phyloP scores from a whole-genome alignment of 2,888 invertebrate genomes.

The Buathra laborator region DNA sequence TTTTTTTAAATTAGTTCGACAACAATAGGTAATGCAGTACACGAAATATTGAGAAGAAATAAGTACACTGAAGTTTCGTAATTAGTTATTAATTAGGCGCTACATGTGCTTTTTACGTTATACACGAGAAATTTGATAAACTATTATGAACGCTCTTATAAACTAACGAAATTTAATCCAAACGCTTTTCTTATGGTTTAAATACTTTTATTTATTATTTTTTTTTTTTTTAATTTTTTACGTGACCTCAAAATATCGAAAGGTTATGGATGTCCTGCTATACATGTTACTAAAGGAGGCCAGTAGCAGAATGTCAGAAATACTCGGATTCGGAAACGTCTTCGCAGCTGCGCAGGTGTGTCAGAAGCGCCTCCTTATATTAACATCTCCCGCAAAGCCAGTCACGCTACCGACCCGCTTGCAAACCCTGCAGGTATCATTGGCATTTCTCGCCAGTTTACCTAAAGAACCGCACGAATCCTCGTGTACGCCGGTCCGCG shows the following conservation, averaged over 20 bases:
- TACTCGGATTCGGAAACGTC: conserved; percentile 18
- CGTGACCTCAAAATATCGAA: not conserved
- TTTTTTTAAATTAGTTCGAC: too few relatives aligned
- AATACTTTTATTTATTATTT: too few relatives aligned
- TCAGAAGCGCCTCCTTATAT: conserved; percentile 75
- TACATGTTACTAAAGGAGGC: not conserved
- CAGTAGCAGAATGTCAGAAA: conserved; percentile 1
- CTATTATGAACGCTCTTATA: too few relatives aligned
- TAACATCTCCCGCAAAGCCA: conserved; percentile 79
- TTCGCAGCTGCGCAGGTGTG: conserved; percentile 82
- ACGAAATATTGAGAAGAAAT: not conserved
- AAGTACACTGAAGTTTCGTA: not conserved
- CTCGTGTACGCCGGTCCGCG: too few relatives aligned
- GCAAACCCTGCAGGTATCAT: conserved; percentile 66
- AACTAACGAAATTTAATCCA: too few relatives aligned
- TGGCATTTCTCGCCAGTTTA: conserved; percentile 58
- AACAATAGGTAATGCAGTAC: not conserved
- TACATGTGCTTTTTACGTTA: not conserved
- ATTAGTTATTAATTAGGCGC: not conserved
- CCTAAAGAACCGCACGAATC: conserved; percentile 27
- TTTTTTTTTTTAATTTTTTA: not conserved
- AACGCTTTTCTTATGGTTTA: too few relatives aligned
- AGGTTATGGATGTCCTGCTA: not conserved
- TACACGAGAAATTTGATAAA: not conserved
- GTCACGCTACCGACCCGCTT: conserved; percentile 76